Base-by-base conservation (phyloP, 2,113 vertebrate genomes). In the Reinhardtius hippoglossoides region DNA sequence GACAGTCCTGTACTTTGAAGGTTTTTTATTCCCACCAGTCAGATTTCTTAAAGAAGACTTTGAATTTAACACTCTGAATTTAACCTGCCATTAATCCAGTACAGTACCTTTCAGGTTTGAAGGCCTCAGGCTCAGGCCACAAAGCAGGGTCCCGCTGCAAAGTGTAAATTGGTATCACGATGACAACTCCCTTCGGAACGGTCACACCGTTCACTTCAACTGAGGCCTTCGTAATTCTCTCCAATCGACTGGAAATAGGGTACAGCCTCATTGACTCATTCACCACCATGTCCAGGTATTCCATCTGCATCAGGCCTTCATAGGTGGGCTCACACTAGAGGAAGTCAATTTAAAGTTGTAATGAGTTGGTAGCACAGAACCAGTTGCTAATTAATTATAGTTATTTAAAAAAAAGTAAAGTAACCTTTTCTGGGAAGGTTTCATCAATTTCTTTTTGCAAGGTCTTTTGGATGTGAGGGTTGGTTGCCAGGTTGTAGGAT, bases 201-300 rank as follows among this genome's bases (percentile, higher is more conserved):
- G 76, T 80, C 15, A 95, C 24, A 8, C 92, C 93, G 0, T 72
- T 89, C 9, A 97, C 15, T 67, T 96, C 95, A 67, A 96, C 88
- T 0, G 94, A 93, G 59, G 92, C 77, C 89, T 97, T 96, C 76
- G 95, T 92, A 9, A 94, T 1, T 55, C 96, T 93, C 6, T 96
- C 91, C 0, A 96, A 0, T 6, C 93, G 83, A 0, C 16, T 73
- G 0, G 0, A 67, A 0, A 60, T 0, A 0, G 96, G 95, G 12
- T 78, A 96, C 9, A 97, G 74, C 15, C 94, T 79, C 46, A 95
- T 81, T 1, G 89, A 71, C 84, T 98, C 95, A 0, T 91, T 96
- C 71, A 97, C 23, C 15, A 95, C 95, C 93, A 95, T 95, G 16
- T 97, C 93, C 4, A 98, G 88, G 74, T 96, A 97, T 4, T 97